These are phyloP conservation scores for Paralichthys olivaceus DNA, from an alignment of 2,113 vertebrate genomes.

Conservation along the genomic window DNA sequence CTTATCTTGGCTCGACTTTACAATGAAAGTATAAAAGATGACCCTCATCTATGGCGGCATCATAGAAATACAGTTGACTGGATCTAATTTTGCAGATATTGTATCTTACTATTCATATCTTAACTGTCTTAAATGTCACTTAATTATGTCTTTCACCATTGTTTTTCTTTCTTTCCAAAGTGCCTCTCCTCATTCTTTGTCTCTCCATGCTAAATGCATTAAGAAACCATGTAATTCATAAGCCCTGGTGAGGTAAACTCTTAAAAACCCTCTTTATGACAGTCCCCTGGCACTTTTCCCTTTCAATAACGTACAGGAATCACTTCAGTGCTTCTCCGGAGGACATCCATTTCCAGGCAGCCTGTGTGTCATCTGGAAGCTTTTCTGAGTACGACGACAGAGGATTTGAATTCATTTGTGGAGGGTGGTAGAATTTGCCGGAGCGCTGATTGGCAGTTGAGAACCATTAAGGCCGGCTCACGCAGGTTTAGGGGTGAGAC, in stretches of 20 bases:
- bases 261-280: conserved; percentile 67
- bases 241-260: conserved; percentile 66
- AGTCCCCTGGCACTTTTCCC: conserved; percentile 52
- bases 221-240: conserved; percentile 59
- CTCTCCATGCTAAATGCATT: conserved; percentile 60
- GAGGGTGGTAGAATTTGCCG: conserved; percentile 46
- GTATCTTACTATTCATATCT: conserved; percentile 47
- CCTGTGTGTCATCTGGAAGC: conserved; percentile 47
- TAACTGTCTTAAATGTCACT: conserved; percentile 62
- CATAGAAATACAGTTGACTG: conserved; percentile 37
- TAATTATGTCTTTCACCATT: not conserved
- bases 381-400: conserved; percentile 43
- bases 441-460: conserved; percentile 73
- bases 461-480: conserved; percentile 69
- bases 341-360: conserved; percentile 72
- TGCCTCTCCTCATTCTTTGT: conserved; percentile 40
- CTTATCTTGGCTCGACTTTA: not conserved
- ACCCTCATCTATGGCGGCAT: not conserved
- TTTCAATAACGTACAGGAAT: conserved; percentile 71
- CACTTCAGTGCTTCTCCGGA: conserved; percentile 60
- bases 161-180: not conserved
- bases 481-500: conserved; percentile 70
- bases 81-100: conserved; percentile 44
- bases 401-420: conserved; percentile 76
- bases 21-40: not conserved